Evolutionary conservation across 2,797 vertebrate genomes (phyloP).

Genomic region (Rhincodon typus): DNA sequence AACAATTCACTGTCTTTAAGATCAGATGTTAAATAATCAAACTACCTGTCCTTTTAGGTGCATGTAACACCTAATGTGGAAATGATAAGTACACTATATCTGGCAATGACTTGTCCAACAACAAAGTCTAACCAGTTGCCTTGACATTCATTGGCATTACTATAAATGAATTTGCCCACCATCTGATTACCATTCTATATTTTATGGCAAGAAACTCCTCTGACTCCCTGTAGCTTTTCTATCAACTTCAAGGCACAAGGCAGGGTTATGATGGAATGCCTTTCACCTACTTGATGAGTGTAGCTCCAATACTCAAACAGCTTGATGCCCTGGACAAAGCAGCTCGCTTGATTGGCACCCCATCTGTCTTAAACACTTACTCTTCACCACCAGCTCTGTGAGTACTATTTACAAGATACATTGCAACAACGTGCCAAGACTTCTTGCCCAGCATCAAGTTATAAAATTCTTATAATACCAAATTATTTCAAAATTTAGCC

Average conservation of each 20-base stretch:
- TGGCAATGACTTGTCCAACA: background rate
- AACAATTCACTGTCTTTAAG: background rate
- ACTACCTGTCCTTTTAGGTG: background rate
- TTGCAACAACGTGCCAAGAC: too few relatives aligned
- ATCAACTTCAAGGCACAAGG: background rate
- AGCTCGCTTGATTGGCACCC: background rate
- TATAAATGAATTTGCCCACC: background rate
- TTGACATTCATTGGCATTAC: background rate
- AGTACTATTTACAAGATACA: too few relatives aligned
- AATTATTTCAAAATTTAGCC: too few relatives aligned
- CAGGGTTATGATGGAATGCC: background rate
- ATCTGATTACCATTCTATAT: background rate
- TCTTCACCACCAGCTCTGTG: too few relatives aligned
- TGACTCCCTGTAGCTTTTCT: background rate
- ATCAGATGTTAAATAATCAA: background rate
- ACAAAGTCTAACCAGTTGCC: background rate
- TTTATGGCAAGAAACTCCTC: background rate
- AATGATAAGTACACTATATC: background rate
- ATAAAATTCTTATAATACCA: too few relatives aligned
- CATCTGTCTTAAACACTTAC: background rate
- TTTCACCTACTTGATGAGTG: background rate
- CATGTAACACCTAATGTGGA: background rate
- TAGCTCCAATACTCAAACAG: background rate
- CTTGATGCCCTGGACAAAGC: too few relatives aligned
- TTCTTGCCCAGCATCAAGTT: too few relatives aligned